Percentiles rank a stretch among this genome's conserved stretches.
These are phyloP conservation scores for Mirounga angustirostris DNA, from an alignment of 2,113 vertebrate species.

Conservation along the genomic window DNA sequence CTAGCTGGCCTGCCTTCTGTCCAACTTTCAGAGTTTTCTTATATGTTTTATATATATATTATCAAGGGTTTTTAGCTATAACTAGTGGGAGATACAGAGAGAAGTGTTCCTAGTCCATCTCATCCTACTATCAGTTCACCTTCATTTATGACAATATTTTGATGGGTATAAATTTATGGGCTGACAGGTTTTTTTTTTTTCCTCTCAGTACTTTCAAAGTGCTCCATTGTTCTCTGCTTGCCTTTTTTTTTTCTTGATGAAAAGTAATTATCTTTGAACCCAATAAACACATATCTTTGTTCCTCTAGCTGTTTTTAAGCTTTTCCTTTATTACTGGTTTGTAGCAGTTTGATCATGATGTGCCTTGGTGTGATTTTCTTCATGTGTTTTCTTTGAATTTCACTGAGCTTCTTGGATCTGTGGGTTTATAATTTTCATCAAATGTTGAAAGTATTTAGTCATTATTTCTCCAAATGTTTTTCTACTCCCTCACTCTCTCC, in stretches of 20 bases:
- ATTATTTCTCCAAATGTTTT: not conserved
- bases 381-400: not conserved
- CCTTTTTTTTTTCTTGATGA: not conserved
- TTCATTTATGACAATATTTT: not conserved
- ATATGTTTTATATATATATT: not conserved
- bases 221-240: not conserved
- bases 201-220: not conserved
- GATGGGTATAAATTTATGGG: not conserved
- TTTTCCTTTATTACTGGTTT: not conserved
- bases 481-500: not conserved
- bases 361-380: not conserved
- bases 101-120: not conserved
- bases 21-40: not conserved
- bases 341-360: not conserved
- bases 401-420: not conserved
- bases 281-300: not conserved
- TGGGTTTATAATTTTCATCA: not conserved
- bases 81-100: not conserved
- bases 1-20: not conserved
- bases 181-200: too few relatives aligned
- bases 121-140: not conserved
- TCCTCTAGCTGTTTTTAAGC: not conserved
- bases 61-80: not conserved
- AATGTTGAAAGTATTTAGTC: not conserved
- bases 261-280: not conserved